Evolutionary conservation across 2,888 invertebrate species (phyloP).

Genomic region (Ectemnius cavifrons): DNA sequence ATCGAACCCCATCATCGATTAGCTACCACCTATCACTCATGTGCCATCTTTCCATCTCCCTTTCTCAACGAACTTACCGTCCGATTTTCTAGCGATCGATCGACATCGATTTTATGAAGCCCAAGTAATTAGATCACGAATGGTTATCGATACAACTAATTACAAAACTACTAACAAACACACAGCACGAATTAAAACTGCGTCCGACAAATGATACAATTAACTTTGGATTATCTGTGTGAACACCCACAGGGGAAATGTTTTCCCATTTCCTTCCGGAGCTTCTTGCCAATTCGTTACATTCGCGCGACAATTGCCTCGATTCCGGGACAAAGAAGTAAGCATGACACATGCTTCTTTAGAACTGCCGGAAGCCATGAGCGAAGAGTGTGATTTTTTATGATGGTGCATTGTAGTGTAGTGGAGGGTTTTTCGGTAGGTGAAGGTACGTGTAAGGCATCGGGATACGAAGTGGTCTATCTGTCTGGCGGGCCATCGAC

Average conservation of each 20-base stretch:
- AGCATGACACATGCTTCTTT: background rate
- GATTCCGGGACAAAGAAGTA: background rate
- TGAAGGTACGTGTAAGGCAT: background rate
- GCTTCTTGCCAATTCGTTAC: too few relatives aligned
- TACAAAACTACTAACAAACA: too few relatives aligned
- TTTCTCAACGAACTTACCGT: background rate
- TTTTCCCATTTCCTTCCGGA: too few relatives aligned
- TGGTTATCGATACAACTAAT: too few relatives aligned
- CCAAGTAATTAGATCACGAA: too few relatives aligned
- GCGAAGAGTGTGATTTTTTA: too few relatives aligned
- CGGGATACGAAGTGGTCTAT: background rate
- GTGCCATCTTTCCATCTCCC: background rate
- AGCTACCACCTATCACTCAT: background rate
- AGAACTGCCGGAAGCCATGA: too few relatives aligned
- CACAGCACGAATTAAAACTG: too few relatives aligned
- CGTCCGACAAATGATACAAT: too few relatives aligned
- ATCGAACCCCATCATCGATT: slow-evolving; percentile 18
- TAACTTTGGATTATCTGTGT: too few relatives aligned
- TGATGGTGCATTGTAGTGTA: background rate
- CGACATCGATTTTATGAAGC: background rate
- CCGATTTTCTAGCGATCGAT: background rate
- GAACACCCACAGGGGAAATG: too few relatives aligned
- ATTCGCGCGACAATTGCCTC: too few relatives aligned
- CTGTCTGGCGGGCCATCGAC: slow-evolving; percentile 5
- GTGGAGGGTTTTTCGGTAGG: background rate